Evolutionary conservation across 1,140 invertebrate genomes (phyloP).

Genomic region (Papilio xuthus): DNA sequence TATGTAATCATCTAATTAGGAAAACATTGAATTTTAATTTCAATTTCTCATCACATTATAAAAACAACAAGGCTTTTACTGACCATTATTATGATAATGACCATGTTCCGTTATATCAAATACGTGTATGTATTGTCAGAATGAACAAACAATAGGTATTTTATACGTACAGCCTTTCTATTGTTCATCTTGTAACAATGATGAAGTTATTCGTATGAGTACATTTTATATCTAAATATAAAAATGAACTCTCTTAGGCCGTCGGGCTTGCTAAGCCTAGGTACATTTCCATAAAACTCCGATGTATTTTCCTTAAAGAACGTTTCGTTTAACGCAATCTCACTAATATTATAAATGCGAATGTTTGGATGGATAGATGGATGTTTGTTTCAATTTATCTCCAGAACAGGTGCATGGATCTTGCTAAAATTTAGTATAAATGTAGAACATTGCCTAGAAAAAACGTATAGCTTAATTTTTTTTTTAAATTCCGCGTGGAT

Average conservation of each 20-base stretch:
- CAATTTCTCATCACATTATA: slow-evolving; percentile 6
- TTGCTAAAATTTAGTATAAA: too few relatives aligned
- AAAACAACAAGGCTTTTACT: background rate
- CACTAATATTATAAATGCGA: too few relatives aligned
- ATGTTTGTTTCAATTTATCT: too few relatives aligned
- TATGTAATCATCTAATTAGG: slow-evolving; percentile 1
- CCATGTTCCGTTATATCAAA: slow-evolving; percentile 29
- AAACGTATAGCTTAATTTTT: too few relatives aligned
- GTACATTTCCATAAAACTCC: background rate
- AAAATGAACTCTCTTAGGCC: background rate
- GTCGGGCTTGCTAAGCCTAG: background rate
- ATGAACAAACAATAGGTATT: slow-evolving; percentile 62
- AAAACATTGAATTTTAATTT: background rate
- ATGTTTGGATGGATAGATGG: too few relatives aligned
- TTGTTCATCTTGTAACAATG: slow-evolving; percentile 53
- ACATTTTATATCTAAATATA: background rate
- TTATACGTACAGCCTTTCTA: slow-evolving; percentile 52
- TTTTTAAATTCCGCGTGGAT: too few relatives aligned
- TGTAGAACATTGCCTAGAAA: too few relatives aligned
- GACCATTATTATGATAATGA: slow-evolving; percentile 36
- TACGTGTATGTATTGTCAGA: slow-evolving; percentile 32
- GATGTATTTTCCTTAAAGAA: background rate
- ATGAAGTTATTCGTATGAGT: slow-evolving; percentile 41
- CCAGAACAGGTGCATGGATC: too few relatives aligned
- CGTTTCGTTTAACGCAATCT: background rate